Evolutionary conservation across 2,888 invertebrate genomes (phyloP).

Genomic region (Cryptus armator): DNA sequence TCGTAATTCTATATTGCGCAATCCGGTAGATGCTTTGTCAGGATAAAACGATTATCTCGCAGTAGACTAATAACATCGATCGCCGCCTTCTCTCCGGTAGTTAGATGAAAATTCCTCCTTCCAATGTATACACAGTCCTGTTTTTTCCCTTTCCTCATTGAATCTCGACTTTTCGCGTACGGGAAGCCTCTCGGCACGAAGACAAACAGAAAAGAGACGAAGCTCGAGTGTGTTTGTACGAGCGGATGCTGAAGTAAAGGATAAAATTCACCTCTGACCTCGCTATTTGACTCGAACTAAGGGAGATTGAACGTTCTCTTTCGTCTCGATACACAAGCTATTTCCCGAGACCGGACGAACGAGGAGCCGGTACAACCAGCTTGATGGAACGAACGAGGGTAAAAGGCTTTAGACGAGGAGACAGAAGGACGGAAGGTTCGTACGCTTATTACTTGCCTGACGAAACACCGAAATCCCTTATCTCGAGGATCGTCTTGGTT

Average conservation of each 20-base stretch:
- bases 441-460: conserved; percentile 40
- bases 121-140: neutral
- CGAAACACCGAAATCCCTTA: conserved; percentile 35
- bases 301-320: neutral
- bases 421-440: conserved; percentile 10
- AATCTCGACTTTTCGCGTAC: neutral
- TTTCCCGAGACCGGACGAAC: neutral
- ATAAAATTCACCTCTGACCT: conserved; percentile 2
- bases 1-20: neutral
- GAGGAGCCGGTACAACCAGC: neutral
- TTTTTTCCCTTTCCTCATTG: neutral
- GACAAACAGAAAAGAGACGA: neutral
- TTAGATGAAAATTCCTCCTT: neutral
- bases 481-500: conserved; percentile 27
- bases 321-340: conserved; percentile 5
- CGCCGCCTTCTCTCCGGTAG: too few species aligned
- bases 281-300: neutral
- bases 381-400: conserved; percentile 17
- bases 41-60: neutral
- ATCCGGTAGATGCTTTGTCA: conserved; percentile 6
- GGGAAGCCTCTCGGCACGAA: neutral
- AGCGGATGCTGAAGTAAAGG: neutral
- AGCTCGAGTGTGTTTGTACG: neutral
- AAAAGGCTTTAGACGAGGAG: neutral
- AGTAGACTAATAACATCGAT: neutral